These are phyloP conservation scores for Trichoplusia ni DNA, from an alignment of 1,140 invertebrate genomes.

Conservation along the genomic window DNA sequence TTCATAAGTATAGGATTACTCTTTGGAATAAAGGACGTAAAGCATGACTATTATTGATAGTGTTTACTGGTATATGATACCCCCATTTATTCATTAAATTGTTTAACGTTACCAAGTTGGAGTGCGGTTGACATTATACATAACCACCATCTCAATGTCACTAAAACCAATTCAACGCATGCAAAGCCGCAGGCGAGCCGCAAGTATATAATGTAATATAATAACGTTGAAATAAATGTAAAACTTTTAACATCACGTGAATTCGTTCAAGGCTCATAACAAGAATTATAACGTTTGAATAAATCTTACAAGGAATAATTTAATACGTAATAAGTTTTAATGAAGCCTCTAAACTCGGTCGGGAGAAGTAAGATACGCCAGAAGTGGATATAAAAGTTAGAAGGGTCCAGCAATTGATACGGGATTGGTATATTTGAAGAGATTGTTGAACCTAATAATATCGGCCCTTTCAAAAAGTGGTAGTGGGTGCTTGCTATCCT, in stretches of 20 bases:
- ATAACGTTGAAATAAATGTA: constrained; percentile 1
- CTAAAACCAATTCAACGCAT: constrained; percentile 5
- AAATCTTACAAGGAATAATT: constrained; percentile 32
- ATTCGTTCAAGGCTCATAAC: constrained; percentile 25
- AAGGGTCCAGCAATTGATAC: constrained; percentile 28
- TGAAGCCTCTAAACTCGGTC: constrained; percentile 21
- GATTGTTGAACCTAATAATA: constrained; percentile 21
- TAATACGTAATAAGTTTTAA: constrained; percentile 34
- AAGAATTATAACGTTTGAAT: constrained; percentile 23
- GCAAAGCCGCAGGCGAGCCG: constrained; percentile 13
- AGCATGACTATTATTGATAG: too few relatives aligned
- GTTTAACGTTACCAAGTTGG: not conserved
- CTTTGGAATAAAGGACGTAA: too few relatives aligned
- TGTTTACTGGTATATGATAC: too few relatives aligned
- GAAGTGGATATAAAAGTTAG: constrained; percentile 27
- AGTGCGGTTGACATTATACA: not conserved
- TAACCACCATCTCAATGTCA: constrained; percentile 14
- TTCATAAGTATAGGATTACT: too few relatives aligned
- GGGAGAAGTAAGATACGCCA: constrained; percentile 18
- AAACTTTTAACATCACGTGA: constrained; percentile 21
- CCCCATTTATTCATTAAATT: too few relatives aligned
- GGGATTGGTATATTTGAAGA: constrained; percentile 6
- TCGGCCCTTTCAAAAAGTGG: not conserved
- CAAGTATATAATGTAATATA: not conserved
- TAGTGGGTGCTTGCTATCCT: not conserved